Evolutionary conservation across 2,888 invertebrate species (phyloP).

Genomic region (Agriopis aurantiaria): DNA sequence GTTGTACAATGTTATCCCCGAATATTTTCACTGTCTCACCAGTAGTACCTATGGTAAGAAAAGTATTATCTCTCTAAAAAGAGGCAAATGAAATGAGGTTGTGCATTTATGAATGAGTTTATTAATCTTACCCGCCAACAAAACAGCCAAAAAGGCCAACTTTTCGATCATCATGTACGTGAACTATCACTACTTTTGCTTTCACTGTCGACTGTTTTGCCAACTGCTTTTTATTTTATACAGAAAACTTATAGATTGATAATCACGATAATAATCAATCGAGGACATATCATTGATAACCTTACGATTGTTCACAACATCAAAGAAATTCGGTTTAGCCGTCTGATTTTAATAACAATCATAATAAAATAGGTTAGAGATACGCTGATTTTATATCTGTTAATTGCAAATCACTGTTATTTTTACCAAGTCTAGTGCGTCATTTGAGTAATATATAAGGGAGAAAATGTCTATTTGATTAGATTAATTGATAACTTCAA

Average conservation of each 20-base stretch:
- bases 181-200: not conserved
- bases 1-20: too few relatives aligned
- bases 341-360: constrained; percentile 30
- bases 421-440: constrained; percentile 3
- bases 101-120: not conserved
- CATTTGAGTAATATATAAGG: not conserved
- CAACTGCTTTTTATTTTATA: constrained; percentile 20
- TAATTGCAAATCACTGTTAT: constrained; percentile 16
- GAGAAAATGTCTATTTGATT: too few relatives aligned
- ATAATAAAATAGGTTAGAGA: constrained; percentile 33
- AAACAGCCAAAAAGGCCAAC: constrained; percentile 33
- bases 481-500: too few relatives aligned
- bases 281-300: constrained; percentile 14
- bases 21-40: too few relatives aligned
- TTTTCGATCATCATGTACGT: constrained; percentile 10
- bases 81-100: too few relatives aligned
- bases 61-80: too few relatives aligned
- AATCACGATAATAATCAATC: constrained; percentile 8
- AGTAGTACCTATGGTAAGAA: too few relatives aligned
- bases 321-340: constrained; percentile 38
- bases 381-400: constrained; percentile 32
- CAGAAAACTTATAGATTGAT: constrained; percentile 10
- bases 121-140: constrained; percentile 47
- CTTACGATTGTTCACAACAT: constrained; percentile 24
- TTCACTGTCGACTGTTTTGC: constrained; percentile 3